These are phyloP conservation scores for Nebria ingens DNA, from an alignment of 1,140 invertebrate genomes.

Conservation along the genomic window DNA sequence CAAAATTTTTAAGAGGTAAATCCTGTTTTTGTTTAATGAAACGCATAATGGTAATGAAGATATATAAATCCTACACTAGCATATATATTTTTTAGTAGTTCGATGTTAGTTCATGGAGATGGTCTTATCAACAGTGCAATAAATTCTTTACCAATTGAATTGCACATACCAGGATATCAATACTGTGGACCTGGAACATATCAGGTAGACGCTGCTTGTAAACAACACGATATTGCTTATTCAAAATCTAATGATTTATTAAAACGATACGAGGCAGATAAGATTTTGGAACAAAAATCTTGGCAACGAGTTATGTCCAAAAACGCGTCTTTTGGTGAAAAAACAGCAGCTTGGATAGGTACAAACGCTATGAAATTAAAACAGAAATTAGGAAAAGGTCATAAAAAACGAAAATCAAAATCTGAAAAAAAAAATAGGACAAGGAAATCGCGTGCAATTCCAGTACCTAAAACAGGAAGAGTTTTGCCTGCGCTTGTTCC, in stretches of 20 bases:
- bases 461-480: constrained; percentile 29
- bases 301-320: constrained; percentile 29
- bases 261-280: constrained; percentile 32
- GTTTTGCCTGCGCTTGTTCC: constrained; percentile 28
- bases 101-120: no score
- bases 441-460: constrained; percentile 27
- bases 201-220: constrained; percentile 22
- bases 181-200: constrained; percentile 25
- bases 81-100: no score
- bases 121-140: constrained; percentile 26
- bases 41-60: no score
- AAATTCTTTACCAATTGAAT: constrained; percentile 23
- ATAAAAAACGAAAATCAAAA: neutral
- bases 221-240: constrained; percentile 24
- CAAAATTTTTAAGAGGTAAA: neutral
- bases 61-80: no score
- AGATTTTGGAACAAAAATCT: constrained; percentile 29
- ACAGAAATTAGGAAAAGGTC: constrained; percentile 26
- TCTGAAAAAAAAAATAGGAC: neutral
- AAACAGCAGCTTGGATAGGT: constrained; percentile 23
- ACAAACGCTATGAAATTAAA: constrained; percentile 30
- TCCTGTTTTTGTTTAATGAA: neutral
- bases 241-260: constrained; percentile 27
- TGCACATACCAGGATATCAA: constrained; percentile 20
- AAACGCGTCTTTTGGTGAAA: constrained; percentile 29